phyloP scores from a whole-genome alignment of 2,113 vertebrate genomes.

The Diadophis punctatus region DNA sequence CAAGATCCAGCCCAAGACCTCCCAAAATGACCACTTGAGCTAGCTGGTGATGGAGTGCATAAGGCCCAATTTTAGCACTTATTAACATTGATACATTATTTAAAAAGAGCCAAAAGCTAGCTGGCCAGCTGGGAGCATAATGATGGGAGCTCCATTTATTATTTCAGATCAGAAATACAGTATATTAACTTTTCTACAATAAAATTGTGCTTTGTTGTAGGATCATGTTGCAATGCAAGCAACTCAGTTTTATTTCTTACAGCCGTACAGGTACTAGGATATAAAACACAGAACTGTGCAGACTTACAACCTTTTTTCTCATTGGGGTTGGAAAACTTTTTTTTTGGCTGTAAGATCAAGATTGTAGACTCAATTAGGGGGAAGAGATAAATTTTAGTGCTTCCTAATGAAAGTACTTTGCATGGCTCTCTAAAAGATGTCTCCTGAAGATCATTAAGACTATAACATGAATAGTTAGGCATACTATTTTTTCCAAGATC shows the following conservation, averaged over 20 bases:
- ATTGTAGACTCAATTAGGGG: neutral
- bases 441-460: neutral
- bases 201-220: neutral
- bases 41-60: neutral
- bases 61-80: neutral
- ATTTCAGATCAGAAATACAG: neutral
- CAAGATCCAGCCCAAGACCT: neutral
- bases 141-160: neutral
- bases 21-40: neutral
- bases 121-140: neutral
- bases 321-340: neutral
- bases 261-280: neutral
- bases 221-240: neutral
- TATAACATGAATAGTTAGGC: neutral
- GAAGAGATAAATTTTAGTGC: neutral
- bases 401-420: neutral
- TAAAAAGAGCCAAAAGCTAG: neutral
- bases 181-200: neutral
- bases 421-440: neutral
- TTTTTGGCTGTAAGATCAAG: neutral
- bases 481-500: neutral
- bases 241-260: neutral
- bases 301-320: neutral
- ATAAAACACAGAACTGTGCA: neutral
- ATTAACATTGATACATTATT: neutral